Evolutionary conservation across 2,888 invertebrate genomes (phyloP).

Genomic region (Reticulitermes lucifugus): DNA sequence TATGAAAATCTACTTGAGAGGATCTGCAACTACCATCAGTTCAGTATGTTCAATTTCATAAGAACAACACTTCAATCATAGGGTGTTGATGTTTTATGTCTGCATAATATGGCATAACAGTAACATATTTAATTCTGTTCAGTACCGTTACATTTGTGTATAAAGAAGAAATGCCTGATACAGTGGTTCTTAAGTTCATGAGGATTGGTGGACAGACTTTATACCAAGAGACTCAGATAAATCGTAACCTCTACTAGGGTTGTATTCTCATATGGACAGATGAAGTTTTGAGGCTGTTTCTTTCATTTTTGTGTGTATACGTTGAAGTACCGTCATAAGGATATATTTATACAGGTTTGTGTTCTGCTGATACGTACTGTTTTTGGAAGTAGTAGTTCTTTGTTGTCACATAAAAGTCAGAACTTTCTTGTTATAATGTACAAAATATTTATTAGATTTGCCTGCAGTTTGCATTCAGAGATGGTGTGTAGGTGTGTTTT

Average conservation of each 20-base stretch:
- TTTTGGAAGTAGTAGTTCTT: neutral
- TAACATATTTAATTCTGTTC: no score
- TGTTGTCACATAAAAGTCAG: neutral
- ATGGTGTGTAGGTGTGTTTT: neutral
- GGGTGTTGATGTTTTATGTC: neutral
- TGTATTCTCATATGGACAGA: no score
- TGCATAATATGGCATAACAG: neutral
- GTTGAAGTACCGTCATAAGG: no score
- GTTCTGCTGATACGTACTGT: neutral
- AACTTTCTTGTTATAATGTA: neutral
- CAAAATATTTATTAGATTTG: neutral
- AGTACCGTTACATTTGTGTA: no score
- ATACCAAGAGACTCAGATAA: no score
- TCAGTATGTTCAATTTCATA: neutral
- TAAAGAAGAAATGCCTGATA: no score
- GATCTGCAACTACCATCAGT: neutral
- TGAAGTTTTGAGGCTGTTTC: no score
- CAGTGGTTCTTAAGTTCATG: no score
- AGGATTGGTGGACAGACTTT: no score
- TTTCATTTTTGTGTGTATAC: no score
- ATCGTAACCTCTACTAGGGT: no score
- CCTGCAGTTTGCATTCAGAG: constrained; percentile 2
- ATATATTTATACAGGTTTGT: no score
- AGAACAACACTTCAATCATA: neutral
- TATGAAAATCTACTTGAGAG: neutral